phyloP scores from a whole-genome alignment of 2,888 invertebrate species.

The Rhagonycha lutea region DNA sequence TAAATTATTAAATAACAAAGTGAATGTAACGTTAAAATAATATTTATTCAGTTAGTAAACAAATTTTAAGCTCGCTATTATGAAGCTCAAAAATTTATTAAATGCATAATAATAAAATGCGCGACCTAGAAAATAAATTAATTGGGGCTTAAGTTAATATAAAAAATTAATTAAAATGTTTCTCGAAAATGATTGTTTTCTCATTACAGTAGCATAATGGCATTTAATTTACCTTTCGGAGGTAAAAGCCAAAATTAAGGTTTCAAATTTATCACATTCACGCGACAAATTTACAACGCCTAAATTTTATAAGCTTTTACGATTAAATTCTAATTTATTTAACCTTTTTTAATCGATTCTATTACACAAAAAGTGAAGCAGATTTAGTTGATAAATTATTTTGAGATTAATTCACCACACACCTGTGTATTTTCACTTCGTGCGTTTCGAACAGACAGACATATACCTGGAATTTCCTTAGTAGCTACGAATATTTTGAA shows the following conservation, averaged over 20 bases:
- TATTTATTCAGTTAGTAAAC: background rate
- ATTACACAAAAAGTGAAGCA: background rate
- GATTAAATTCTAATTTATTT: background rate
- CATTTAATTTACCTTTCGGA: constrained; percentile 6
- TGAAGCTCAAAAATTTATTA: background rate
- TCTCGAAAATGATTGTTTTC: background rate
- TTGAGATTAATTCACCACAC: too few relatives aligned
- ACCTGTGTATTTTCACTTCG: too few relatives aligned
- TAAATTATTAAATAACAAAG: background rate
- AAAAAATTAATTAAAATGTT: background rate
- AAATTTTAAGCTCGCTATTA: background rate
- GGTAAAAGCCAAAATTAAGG: constrained; percentile 17
- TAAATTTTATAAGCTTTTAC: constrained; percentile 10
- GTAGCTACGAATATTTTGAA: too few relatives aligned
- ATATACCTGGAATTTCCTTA: too few relatives aligned
- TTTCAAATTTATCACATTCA: constrained; percentile 14
- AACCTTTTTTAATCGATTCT: background rate
- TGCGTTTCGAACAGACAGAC: too few relatives aligned
- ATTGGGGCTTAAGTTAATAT: background rate
- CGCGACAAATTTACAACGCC: constrained; percentile 16
- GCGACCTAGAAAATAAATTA: background rate
- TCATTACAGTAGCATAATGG: constrained; percentile 8
- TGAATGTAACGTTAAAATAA: background rate
- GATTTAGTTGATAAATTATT: background rate
- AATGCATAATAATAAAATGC: background rate